Percentiles rank a stretch among this genome's conserved stretches.
Evolutionary conservation across 2,113 vertebrate species (phyloP).

Genomic region (Ceuthmochares aereus): DNA sequence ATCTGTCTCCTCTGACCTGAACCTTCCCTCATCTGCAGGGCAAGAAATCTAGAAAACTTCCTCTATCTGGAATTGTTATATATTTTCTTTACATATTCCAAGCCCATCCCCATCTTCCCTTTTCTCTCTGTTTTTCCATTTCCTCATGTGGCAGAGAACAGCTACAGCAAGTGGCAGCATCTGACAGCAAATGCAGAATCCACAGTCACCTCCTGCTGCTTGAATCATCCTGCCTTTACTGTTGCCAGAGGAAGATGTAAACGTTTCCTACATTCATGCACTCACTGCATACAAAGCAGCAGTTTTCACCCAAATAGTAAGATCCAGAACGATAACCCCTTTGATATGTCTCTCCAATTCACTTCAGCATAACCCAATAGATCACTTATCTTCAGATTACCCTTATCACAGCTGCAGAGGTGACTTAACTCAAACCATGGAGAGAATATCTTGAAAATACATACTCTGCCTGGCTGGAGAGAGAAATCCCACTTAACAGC

Average conservation of each 20-base stretch:
- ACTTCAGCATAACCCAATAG: background rate
- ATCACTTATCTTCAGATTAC: background rate
- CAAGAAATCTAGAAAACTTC: background rate
- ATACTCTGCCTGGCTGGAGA: background rate
- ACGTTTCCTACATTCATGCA: background rate
- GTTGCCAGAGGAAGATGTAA: background rate
- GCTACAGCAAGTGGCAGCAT: background rate
- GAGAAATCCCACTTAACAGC: background rate
- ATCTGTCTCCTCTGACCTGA: background rate
- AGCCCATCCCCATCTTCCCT: background rate
- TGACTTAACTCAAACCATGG: background rate
- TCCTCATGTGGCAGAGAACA: background rate
- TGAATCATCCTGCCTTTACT: background rate
- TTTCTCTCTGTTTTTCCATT: background rate
- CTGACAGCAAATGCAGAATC: background rate
- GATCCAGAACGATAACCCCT: background rate
- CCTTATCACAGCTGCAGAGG: background rate
- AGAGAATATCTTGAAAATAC: background rate
- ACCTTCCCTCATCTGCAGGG: background rate
- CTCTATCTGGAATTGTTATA: background rate
- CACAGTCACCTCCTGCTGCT: background rate
- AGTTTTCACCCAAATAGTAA: background rate
- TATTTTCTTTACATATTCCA: background rate
- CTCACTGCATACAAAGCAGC: background rate
- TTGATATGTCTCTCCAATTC: rapidly evolving